phyloP scores from a whole-genome alignment of 2,888 invertebrate genomes.

The Heteropelma amictum region DNA sequence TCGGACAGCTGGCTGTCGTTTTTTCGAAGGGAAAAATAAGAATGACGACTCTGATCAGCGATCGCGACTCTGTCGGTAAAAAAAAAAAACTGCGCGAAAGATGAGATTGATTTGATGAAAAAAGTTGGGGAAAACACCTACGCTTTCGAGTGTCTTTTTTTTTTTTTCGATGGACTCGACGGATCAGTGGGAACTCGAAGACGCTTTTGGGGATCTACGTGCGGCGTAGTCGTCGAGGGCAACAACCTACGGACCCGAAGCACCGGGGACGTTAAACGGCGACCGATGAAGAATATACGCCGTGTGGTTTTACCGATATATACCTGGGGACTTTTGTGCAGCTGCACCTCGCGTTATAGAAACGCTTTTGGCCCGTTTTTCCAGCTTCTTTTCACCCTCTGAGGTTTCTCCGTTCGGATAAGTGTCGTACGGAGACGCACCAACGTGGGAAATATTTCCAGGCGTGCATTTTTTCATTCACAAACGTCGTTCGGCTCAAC shows the following conservation, averaged over 20 bases:
- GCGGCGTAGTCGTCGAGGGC: background rate
- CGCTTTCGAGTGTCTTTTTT: slow-evolving; percentile 59
- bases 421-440: background rate
- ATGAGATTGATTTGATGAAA: too few relatives aligned
- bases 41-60: slow-evolving; percentile 4
- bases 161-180: slow-evolving; percentile 30
- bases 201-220: slow-evolving; percentile 33
- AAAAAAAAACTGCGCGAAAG: slow-evolving; percentile 30
- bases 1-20: slow-evolving; percentile 29
- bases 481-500: too few relatives aligned
- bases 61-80: slow-evolving; percentile 21
- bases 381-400: slow-evolving; percentile 4
- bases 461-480: background rate
- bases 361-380: slow-evolving; percentile 9
- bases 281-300: background rate
- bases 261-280: slow-evolving; percentile 14
- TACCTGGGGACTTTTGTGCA: slow-evolving; percentile 46
- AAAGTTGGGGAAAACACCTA: slow-evolving; percentile 69
- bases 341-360: slow-evolving; percentile 23
- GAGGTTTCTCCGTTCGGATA: background rate
- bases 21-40: slow-evolving; percentile 18
- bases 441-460: slow-evolving; percentile 34
- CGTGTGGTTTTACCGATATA: background rate
- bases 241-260: slow-evolving; percentile 14
- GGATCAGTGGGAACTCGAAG: slow-evolving; percentile 8